phyloP scores from a whole-genome alignment of 1,140 invertebrate genomes.

The Bombus huntii region DNA sequence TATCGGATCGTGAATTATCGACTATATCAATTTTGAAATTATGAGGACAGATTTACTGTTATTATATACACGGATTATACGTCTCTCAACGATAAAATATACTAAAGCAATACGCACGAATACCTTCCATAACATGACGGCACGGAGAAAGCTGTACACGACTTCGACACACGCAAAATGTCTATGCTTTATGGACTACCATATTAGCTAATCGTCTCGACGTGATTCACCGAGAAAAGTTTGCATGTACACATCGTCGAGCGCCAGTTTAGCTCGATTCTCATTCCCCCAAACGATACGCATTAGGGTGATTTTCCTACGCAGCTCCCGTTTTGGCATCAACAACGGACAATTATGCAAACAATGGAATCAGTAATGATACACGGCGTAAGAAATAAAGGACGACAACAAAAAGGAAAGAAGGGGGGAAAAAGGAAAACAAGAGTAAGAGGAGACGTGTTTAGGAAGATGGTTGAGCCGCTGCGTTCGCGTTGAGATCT shows the following conservation, averaged over 20 bases:
- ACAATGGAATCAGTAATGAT: neutral
- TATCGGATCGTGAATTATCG: neutral
- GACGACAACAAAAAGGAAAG: neutral
- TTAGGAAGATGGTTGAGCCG: constrained; percentile 63
- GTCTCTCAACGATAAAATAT: constrained; percentile 28
- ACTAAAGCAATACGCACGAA: constrained; percentile 32
- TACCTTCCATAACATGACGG: neutral
- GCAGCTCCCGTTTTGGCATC: neutral
- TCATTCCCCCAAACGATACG: constrained; percentile 16
- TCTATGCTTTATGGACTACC: neutral
- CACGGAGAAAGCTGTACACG: constrained; percentile 37
- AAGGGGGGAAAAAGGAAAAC: neutral
- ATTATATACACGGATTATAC: constrained; percentile 18
- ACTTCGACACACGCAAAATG: constrained; percentile 20
- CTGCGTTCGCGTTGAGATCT: constrained; percentile 69
- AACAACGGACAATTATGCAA: constrained; percentile 37
- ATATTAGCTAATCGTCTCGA: constrained; percentile 2
- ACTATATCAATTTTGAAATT: constrained; percentile 5
- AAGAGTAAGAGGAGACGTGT: neutral
- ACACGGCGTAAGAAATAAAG: neutral
- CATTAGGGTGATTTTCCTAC: neutral
- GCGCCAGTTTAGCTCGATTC: neutral
- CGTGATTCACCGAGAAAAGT: neutral
- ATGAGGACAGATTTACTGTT: neutral
- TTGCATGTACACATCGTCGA: neutral